Evolutionary conservation across 37 sponge, comb jelly and placozoan genomes (phyloP).

Genomic region (Spongilla lacustris): DNA sequence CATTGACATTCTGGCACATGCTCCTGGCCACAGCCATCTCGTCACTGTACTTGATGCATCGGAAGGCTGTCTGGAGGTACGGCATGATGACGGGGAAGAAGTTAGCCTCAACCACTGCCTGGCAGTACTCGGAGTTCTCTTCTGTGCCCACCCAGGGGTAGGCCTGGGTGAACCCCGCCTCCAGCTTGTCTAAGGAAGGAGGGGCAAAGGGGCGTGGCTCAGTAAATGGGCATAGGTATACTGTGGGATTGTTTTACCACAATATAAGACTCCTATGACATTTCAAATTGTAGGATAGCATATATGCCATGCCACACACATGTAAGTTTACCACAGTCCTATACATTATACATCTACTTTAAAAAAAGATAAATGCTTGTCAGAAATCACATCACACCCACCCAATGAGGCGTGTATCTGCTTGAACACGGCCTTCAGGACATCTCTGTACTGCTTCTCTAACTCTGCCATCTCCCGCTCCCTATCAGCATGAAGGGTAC

Average conservation of each 20-base stretch:
- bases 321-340: neutral
- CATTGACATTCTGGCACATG: slow-evolving; percentile 67
- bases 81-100: slow-evolving; percentile 73
- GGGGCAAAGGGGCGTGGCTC: neutral
- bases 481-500: slow-evolving; percentile 33
- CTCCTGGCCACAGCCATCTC: slow-evolving; percentile 73
- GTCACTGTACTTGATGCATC: slow-evolving; percentile 59
- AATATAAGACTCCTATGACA: too few species aligned
- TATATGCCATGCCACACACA: too few species aligned
- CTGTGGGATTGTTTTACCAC: too few species aligned
- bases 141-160: slow-evolving; percentile 32
- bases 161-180: slow-evolving; percentile 21
- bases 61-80: slow-evolving; percentile 42
- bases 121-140: slow-evolving; percentile 40
- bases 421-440: slow-evolving; percentile 33
- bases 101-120: slow-evolving; percentile 45
- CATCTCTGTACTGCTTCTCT: neutral
- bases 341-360: neutral
- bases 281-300: too few species aligned
- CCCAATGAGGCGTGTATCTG: slow-evolving; percentile 36
- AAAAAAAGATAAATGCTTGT: too few species aligned
- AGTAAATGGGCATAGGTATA: too few species aligned
- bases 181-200: slow-evolving; percentile 58
- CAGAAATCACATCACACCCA: slow-evolving; percentile 21
- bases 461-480: slow-evolving; percentile 27